A percentile compares a stretch with the other conserved stretches of the same genome.
phyloP scores from a whole-genome alignment of 2,797 vertebrate species.

The Gallinago nigripennis region DNA sequence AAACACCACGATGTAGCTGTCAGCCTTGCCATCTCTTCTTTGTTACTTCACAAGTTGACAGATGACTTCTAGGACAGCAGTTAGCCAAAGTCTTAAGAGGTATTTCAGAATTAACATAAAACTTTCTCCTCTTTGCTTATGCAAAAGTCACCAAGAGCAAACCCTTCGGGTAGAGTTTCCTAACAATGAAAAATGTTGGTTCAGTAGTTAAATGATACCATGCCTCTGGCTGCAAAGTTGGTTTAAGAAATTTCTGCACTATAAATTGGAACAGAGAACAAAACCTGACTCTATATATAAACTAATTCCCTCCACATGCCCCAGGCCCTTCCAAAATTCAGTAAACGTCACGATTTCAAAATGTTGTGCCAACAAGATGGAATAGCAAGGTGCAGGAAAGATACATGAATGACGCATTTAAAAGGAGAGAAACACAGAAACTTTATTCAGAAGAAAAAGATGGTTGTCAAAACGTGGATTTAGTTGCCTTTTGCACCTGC shows the following conservation, averaged over 20 bases:
- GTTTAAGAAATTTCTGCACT: background rate
- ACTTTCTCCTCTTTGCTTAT: background rate
- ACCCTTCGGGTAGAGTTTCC: background rate
- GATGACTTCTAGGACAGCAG: background rate
- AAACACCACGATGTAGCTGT: rapidly evolving
- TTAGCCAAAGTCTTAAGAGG: background rate
- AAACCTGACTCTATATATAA: background rate
- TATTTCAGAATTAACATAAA: background rate
- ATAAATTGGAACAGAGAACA: background rate
- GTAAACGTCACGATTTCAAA: background rate
- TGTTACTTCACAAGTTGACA: background rate
- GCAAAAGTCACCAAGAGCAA: background rate
- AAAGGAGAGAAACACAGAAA: background rate
- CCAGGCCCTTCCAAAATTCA: background rate
- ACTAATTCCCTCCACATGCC: background rate
- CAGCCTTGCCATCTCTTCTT: background rate
- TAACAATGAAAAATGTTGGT: background rate
- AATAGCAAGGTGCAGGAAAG: background rate
- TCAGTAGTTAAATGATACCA: background rate
- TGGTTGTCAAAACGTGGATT: background rate
- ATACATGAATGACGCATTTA: background rate
- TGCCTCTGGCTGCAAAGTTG: background rate
- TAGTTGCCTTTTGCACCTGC: background rate
- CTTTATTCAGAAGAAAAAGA: background rate
- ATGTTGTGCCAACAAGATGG: background rate